Percentiles rank a stretch among this genome's conserved stretches.
Conservation (phyloP, 1,140 invertebrate genomes). For the Polyergus mexicanus region DNA sequence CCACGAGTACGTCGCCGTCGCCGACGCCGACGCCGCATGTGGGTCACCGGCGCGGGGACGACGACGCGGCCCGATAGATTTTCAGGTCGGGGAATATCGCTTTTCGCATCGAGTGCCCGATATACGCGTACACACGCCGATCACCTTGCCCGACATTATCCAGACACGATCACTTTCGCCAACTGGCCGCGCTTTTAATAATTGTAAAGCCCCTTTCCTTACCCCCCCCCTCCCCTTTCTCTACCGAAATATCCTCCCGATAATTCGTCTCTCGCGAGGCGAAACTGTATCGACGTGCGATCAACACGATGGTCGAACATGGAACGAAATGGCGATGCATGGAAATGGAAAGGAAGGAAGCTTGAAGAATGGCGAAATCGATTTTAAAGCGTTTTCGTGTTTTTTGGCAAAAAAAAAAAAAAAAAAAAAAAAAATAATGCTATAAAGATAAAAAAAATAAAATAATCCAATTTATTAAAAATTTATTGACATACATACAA, state of each 20-base stretch:
- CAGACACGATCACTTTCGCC: conserved; percentile 27
- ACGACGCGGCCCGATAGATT: conserved; percentile 15
- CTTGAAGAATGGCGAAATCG: neutral
- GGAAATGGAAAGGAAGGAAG: neutral
- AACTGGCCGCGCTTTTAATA: neutral
- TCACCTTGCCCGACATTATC: conserved; percentile 44
- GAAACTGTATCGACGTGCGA: neutral
- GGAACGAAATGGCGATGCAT: neutral
- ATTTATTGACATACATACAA: no score
- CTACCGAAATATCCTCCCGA: conserved; percentile 14
- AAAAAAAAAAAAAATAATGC: neutral
- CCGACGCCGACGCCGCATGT: conserved; percentile 14
- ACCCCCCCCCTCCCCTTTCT: no score
- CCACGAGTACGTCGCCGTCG: neutral
- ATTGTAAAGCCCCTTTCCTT: conserved; percentile 17
- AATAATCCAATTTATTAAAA: no score
- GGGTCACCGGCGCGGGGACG: conserved; percentile 57
- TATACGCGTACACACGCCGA: neutral
- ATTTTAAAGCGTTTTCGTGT: no score
- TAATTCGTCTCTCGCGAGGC: neutral
- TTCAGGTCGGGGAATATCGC: conserved; percentile 50
- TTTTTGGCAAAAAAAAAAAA: neutral
- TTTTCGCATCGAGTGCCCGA: conserved; percentile 38
- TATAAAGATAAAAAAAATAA: no score
- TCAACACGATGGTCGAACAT: conserved; percentile 16